A percentile compares a stretch with the other conserved stretches of the same genome.
Conservation (phyloP, 23 tunicate species). For the Styela plicata region DNA sequence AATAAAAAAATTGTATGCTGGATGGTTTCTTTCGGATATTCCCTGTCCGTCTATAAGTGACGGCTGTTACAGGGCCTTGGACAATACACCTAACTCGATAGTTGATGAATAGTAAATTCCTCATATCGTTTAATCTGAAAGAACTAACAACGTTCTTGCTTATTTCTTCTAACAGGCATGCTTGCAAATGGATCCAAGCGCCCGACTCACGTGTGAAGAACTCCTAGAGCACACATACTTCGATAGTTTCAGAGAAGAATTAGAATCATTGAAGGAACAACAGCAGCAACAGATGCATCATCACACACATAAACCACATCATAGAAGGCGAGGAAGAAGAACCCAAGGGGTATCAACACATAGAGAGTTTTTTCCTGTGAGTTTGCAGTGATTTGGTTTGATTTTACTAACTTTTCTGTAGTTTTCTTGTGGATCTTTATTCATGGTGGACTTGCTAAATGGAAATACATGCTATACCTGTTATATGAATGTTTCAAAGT, state of each 20-base stretch:
- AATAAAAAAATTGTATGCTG: too few relatives aligned
- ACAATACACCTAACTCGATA: too few relatives aligned
- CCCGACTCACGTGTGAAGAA: constrained; percentile 82
- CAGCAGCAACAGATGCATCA: constrained; percentile 47
- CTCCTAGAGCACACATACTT: constrained; percentile 95
- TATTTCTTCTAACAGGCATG: constrained; percentile 65
- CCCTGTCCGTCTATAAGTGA: too few relatives aligned
- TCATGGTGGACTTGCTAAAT: background rate
- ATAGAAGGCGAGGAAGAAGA: constrained; percentile 34
- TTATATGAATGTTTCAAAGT: too few relatives aligned
- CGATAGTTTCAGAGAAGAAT: constrained; percentile 86
- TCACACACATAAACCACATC: constrained; percentile 24
- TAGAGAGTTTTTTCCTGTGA: constrained; percentile 77
- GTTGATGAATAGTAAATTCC: too few relatives aligned
- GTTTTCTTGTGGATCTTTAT: background rate
- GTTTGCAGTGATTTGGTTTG: constrained; percentile 33
- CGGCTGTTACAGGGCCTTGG: too few relatives aligned
- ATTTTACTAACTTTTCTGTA: background rate
- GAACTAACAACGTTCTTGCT: too few relatives aligned
- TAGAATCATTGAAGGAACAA: constrained; percentile 80
- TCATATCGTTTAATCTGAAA: too few relatives aligned
- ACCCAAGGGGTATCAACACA: constrained; percentile 82
- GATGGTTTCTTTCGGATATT: too few relatives aligned
- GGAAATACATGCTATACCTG: too few relatives aligned
- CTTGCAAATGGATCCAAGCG: constrained; percentile 94